phyloP scores from a whole-genome alignment of 2,888 invertebrate genomes.

The Lumbricus terrestris region DNA sequence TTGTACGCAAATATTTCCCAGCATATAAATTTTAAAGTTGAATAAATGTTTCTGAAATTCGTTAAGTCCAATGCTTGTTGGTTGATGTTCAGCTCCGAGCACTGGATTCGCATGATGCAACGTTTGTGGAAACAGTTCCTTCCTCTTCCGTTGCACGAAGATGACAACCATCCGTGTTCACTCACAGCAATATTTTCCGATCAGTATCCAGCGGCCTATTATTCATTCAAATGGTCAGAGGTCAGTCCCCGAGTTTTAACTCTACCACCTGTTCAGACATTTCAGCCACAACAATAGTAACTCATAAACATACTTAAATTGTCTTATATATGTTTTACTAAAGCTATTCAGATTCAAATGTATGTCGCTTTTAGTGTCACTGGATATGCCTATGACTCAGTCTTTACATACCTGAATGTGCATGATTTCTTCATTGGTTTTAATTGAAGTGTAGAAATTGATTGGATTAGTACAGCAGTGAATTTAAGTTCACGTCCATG shows the following conservation, averaged over 20 bases:
- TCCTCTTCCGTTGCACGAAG: conserved; percentile 70
- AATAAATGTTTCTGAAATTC: not conserved
- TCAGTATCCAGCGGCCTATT: conserved; percentile 83
- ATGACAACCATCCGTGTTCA: conserved; percentile 81
- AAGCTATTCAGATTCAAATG: not conserved
- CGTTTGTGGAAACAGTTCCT: conserved; percentile 79
- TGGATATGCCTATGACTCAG: not conserved
- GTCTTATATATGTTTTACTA: no score
- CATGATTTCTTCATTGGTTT: not conserved
- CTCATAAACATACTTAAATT: no score
- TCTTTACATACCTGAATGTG: not conserved
- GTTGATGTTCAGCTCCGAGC: conserved; percentile 65
- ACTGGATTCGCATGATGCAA: conserved; percentile 79
- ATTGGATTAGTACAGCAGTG: not conserved
- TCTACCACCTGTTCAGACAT: not conserved
- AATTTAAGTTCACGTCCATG: not conserved
- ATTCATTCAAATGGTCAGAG: conserved; percentile 76
- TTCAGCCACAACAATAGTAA: no score
- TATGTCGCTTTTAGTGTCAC: not conserved
- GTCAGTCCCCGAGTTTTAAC: conserved; percentile 38
- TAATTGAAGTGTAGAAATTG: not conserved
- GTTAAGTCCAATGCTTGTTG: not conserved
- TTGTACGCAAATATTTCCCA: not conserved
- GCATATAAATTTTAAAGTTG: not conserved
- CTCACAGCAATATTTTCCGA: conserved; percentile 80